These are phyloP conservation scores for Castor canadensis DNA, from an alignment of 2,113 vertebrate species.

Conservation along the genomic window DNA sequence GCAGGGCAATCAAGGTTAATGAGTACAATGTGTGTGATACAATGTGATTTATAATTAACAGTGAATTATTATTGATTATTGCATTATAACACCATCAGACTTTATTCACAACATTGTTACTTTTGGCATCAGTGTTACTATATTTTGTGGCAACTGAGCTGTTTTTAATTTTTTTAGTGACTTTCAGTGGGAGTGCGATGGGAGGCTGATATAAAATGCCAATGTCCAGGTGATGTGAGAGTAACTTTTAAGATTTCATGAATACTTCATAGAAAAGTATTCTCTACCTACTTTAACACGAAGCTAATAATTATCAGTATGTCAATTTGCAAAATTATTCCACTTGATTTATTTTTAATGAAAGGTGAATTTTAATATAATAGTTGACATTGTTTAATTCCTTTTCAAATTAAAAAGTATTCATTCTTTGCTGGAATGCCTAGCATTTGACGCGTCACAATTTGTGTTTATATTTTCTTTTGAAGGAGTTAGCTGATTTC, in stretches of 20 bases:
- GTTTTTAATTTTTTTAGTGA: background rate
- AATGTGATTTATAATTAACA: background rate
- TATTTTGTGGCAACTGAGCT: background rate
- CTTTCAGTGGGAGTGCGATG: background rate
- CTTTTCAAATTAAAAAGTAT: slow-evolving; percentile 56
- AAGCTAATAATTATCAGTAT: slow-evolving; percentile 47
- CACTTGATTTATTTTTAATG: slow-evolving; percentile 61
- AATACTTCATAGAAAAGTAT: slow-evolving; percentile 4
- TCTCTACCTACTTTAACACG: slow-evolving; percentile 10
- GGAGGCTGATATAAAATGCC: background rate
- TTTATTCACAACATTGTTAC: background rate
- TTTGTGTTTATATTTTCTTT: slow-evolving; percentile 66
- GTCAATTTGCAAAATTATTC: slow-evolving; percentile 53
- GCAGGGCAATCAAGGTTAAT: background rate
- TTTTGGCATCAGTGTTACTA: background rate
- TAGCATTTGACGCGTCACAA: slow-evolving; percentile 26
- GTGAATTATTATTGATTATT: background rate
- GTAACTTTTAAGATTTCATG: slow-evolving; percentile 19
- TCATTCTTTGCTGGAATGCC: slow-evolving; percentile 46
- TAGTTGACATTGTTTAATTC: slow-evolving; percentile 60
- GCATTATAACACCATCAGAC: background rate
- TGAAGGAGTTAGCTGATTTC: slow-evolving; percentile 45
- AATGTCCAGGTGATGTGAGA: background rate
- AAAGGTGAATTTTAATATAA: slow-evolving; percentile 53
- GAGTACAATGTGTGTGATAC: background rate